These are phyloP conservation scores for Microtus richardsoni DNA, from an alignment of 2,113 vertebrate genomes.

Conservation along the genomic window DNA sequence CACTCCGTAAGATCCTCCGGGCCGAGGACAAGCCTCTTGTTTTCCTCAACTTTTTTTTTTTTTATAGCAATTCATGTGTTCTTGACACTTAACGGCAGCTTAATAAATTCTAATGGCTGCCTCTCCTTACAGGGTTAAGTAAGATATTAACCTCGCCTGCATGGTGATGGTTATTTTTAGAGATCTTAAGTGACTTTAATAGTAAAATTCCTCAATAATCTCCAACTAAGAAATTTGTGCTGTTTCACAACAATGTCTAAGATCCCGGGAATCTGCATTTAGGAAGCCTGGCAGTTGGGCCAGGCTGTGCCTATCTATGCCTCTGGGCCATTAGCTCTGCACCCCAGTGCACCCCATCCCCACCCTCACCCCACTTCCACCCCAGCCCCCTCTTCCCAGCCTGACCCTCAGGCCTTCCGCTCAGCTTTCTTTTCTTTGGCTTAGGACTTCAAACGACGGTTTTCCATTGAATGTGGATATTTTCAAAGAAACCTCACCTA, in stretches of 20 bases:
- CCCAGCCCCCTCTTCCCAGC: not conserved
- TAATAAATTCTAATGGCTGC: conserved; percentile 74
- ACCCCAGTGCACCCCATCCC: no score
- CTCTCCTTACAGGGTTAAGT: conserved; percentile 73
- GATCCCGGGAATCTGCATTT: fast-evolving
- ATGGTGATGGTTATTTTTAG: conserved; percentile 61
- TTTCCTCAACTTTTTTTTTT: conserved; percentile 60
- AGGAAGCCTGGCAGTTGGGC: not conserved
- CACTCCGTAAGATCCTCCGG: conserved; percentile 40
- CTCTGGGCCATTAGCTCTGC: not conserved
- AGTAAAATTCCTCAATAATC: conserved; percentile 44
- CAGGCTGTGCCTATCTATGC: not conserved
- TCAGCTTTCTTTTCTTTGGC: not conserved
- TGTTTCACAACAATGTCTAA: not conserved
- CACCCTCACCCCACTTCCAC: not conserved
- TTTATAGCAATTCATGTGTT: conserved; percentile 75
- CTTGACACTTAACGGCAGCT: conserved; percentile 69
- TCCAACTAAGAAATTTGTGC: not conserved
- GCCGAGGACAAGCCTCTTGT: conserved; percentile 64
- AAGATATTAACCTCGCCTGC: conserved; percentile 73
- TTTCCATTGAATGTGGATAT: conserved; percentile 42
- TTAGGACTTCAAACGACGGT: conserved; percentile 33
- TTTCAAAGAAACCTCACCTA: conserved; percentile 56
- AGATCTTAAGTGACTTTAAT: conserved; percentile 62
- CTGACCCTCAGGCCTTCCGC: not conserved